Evolutionary conservation across 2,797 vertebrate genomes (phyloP), one percentile per base, ranked within the genome.

Genomic region (Notamacropus eugenii): DNA sequence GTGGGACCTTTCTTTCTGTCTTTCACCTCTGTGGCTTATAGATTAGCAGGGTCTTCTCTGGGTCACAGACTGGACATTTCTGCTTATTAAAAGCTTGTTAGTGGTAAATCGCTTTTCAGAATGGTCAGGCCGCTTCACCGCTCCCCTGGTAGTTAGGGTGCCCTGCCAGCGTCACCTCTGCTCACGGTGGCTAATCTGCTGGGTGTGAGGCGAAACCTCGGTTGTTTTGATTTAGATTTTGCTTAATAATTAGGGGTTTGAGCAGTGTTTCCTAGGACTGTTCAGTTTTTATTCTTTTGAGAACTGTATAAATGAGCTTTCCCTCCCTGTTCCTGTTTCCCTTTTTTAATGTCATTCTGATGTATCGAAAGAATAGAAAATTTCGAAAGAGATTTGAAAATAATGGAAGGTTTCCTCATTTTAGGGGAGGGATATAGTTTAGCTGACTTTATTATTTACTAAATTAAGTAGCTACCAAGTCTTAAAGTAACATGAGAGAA

Each of bases 351-450:
- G 59, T 94, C 8, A 13, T 95, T 50, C 29, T 94, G 34, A 91
- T 94, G 96, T 67, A 14, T 95, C 92, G 34, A 19, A 96, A 67
- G 54, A 94, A 31, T 19, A 96, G 54, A 74, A 74, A 55, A 55
- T 28, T 93, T 96, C 59, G 6, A 94, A 55, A 59, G 54, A 96
- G 54, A 96, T 92, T 94, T 12, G 91, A 59, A 96, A 93, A 56
- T 56, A 87, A 87, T 87, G 13, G 10, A 74, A 74, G 16, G 74
- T 28, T 87, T 87, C 40, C 22, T 67, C 55, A 93, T 13, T 90
- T 0, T 87, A 92, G 52, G 46, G 95, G 92, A 97, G 90, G 58
- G 22, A 16, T 22, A 6, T 46, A 4, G 5, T 50, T 87, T 50
- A 59, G 46, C 67, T 95, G 55, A 31, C 82, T 95, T 94, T n/a